Evolutionary conservation across 2,797 vertebrate species (phyloP), one percentile per base, ranked within the genome.

Genomic region (Sylvilagus floridanus): DNA sequence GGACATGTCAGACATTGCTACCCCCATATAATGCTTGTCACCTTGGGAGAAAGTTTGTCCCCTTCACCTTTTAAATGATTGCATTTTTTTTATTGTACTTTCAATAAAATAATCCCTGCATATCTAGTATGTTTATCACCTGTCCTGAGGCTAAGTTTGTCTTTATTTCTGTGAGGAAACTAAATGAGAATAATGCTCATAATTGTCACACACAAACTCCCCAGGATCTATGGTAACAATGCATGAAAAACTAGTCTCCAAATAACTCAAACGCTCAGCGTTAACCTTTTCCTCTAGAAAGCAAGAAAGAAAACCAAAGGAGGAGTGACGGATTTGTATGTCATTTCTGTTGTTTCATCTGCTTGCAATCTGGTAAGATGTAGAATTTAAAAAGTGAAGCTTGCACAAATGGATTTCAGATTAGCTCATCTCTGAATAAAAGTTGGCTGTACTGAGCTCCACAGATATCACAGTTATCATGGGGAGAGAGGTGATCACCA

Each of bases 81-180:
- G 71, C 35, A 94, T 35, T 35, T 50, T 85, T 92, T 93, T 85
- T 0, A 88, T 85, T 84, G 87, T 77, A 63, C 62, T n/a, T 73
- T 88, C 47, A 75, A 10, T 89, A 28, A 94, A 92, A 78, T 42
- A 90, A 91, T 62, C 42, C 52, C 47, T 85, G 7, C 50, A 69
- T 30, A 75, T 90, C 77, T 75, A 35, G 26, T 60, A n/a, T 11
- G 0, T 57, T 60, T 73, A 24, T 86, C 63, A 7, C 82, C 69
- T 90, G 5, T 32, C 50, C n/a, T 87, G 63, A 50, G 30, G 71
- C 75, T 65, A 52, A 30, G 50, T 72, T n/a, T 66, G 2, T 82
- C 42, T 88, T 88, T 91, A 79, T 60, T 60, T 90, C 35, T 63
- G 28, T 28, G 42, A 78, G 5, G 21, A 84, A 77, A 87, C 32